Base-by-base conservation (phyloP, 2,888 invertebrate genomes). In the Xestia c-nigrum region DNA sequence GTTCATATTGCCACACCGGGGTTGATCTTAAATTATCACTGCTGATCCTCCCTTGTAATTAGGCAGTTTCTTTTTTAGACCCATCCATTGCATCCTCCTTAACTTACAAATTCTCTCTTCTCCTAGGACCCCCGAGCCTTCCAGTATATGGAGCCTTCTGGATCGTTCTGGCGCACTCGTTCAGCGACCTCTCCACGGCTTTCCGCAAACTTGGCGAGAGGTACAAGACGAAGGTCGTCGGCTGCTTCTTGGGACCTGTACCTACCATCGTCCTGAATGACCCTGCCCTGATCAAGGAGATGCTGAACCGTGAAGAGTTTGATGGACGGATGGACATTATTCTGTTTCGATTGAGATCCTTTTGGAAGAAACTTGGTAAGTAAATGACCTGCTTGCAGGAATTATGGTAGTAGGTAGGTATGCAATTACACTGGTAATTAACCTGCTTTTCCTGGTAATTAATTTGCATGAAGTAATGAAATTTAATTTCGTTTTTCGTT, bases 71-170 rank as follows among this genome's bases (percentile, higher is more conserved):
- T n/a, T n/a, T 24, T 24, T 57, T 6, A 57, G 57, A 57, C 40
- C 12, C n/a, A n/a, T n/a, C n/a, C n/a, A n/a, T n/a, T 12, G 21
- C 21, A 43, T n/a, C n/a, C n/a, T 40, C 31, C 21, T 63, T 12
- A 12, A n/a, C 21, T 63, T n/a, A 40, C 5, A 24, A 19, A 50
- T 55, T 50, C 10, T 70, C 57, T 76, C 52, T 77, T 76, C 68
- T 21, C 70, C 21, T 90, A 98, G 98, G 97, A 63, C 97, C 97
- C 4, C 97, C 97, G 0, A 96, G 97, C 40, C 90, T 98, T 63
- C 98, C 98, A 1, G 70, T 98, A 31, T 97, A 97, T 87, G 97
- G 98, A 4, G 97, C 97, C 47, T 98, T 97, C 83, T 97, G 97
- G 92, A 95, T 97, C 61, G 89, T 98, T 63, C 90, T 97, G 59